A percentile compares a stretch with the other conserved stretches of the same genome.
Conservation (phyloP, 2,113 vertebrate genomes). For the Aegithalos caudatus region DNA sequence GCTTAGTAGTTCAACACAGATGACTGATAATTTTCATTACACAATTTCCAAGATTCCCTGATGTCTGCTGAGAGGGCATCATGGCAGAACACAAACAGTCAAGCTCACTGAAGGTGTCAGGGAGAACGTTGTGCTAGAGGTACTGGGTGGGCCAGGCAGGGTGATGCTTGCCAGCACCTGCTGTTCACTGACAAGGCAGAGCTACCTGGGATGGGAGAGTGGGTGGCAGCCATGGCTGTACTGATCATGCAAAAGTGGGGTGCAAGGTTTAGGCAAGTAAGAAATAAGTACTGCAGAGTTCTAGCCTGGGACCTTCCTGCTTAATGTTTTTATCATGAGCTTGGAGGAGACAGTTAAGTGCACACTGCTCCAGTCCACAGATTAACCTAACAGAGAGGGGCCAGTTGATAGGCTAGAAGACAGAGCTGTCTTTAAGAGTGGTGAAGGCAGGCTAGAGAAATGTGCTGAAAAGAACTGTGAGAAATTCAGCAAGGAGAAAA, state of each 20-base stretch:
- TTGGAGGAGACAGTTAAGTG: neutral
- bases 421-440: neutral
- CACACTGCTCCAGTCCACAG: accelerated
- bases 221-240: neutral
- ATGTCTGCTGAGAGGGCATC: neutral
- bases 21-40: neutral
- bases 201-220: accelerated
- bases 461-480: neutral
- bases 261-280: neutral
- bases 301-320: neutral
- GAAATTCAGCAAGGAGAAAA: neutral
- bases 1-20: neutral
- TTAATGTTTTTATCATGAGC: neutral
- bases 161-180: accelerated
- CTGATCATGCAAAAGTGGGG: neutral
- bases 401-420: neutral
- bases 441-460: neutral
- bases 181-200: neutral
- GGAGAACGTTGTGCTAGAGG: neutral
- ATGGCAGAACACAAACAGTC: neutral
- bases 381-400: neutral
- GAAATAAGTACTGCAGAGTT: neutral
- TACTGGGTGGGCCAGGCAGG: neutral
- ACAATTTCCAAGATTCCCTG: neutral
- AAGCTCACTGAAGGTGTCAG: neutral